Evolutionary conservation across 2,888 invertebrate genomes (phyloP), one percentile per base, ranked within the genome.

Genomic region (Amblyteles armatorius): DNA sequence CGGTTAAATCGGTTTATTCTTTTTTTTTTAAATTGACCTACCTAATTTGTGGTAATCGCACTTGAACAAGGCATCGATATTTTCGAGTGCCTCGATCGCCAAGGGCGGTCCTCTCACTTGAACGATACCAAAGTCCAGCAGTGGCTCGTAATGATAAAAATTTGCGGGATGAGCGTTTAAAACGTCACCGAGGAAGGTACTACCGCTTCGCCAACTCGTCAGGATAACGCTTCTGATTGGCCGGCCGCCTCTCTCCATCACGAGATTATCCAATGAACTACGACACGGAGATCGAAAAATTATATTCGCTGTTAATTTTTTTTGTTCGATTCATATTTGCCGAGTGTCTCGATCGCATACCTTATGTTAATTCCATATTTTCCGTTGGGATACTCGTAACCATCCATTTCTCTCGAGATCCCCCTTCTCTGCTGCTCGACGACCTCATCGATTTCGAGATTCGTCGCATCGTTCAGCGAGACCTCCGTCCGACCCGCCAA

Each of bases 141-240:
- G 94, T 48, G 98, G 98, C 94, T 98, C 98, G 92, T 98, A 98
- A 93, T 98, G 98, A 94, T 98, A 98, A 94, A 96, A 98, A 93
- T 97, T 98, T 44, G 96, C 98, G 22, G 98, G 98, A 92, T 98
- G 96, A 36, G 97, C 95, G 93, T 97, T 97, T 68, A 98, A 93
- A 63, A 98, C 96, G 91, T 98, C 98, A 77, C 98, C 98, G 74
- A 98, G 95, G 93, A 98, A 98, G 50, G 98, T 98, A 26, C 98
- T 98, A 6, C 98, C 98, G 4, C 98, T 97, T 88, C 98, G 95
- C 98, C 98, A 98, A 16, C 97, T 97, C n/a, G 98, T 97, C 84
- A 98, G 94, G 87, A 98, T 96, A 68, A 98, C 94, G 93, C 96
- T 97, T 87, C 97, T 95, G 81, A 97, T 92, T 4, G 98, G 98